Conservation (phyloP, 2,113 vertebrate genomes). For the Halichoerus grypus region DNA sequence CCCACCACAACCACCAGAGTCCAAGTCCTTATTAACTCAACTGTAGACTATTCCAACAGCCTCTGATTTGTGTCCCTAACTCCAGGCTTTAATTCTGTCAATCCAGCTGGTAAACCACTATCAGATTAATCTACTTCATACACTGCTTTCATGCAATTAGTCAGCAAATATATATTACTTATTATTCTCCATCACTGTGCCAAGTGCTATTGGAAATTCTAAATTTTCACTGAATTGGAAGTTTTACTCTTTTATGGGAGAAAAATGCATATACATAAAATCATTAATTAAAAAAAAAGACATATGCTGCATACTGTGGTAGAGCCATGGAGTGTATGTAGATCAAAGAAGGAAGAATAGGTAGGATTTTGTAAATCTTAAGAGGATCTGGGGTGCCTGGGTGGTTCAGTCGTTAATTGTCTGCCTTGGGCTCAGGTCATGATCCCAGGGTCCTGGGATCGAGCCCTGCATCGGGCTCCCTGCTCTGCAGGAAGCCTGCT, state of each 20-base stretch:
- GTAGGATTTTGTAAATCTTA: not conserved
- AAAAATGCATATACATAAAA: slow-evolving; percentile 19
- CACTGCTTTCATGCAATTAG: slow-evolving; percentile 25
- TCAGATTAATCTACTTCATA: slow-evolving; percentile 18
- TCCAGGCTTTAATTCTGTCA: not conserved
- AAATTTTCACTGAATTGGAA: slow-evolving; percentile 24
- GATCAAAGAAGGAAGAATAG: not conserved
- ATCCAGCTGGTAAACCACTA: not conserved
- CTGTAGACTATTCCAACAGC: not conserved
- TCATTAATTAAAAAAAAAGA: not conserved
- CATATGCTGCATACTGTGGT: not conserved
- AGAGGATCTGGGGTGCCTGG: not conserved
- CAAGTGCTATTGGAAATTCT: not conserved
- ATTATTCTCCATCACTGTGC: not conserved
- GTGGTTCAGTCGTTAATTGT: too few relatives aligned
- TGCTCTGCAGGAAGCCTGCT: too few relatives aligned
- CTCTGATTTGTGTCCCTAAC: not conserved
- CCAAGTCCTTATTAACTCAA: not conserved
- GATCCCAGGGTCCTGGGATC: too few relatives aligned
- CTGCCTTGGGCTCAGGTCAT: too few relatives aligned
- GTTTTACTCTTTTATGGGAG: not conserved
- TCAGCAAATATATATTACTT: not conserved
- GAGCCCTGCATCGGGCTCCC: too few relatives aligned
- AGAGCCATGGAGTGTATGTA: not conserved
- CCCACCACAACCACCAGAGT: not conserved